Evolutionary conservation across 2,113 vertebrate species (phyloP).

Genomic region (Numenius arquata): DNA sequence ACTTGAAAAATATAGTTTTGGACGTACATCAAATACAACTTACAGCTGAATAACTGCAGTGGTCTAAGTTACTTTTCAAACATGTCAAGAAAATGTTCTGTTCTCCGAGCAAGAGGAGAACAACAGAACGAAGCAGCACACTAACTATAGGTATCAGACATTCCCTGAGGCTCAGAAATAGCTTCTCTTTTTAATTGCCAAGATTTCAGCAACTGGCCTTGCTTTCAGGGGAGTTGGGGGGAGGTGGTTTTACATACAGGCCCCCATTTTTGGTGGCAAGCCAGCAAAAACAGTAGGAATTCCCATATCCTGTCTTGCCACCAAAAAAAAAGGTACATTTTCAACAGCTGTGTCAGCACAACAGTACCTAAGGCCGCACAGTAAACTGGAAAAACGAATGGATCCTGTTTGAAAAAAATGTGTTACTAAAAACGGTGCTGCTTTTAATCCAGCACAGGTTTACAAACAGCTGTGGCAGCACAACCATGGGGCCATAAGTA

Average conservation of each 20-base stretch:
- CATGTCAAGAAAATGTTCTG: constrained; percentile 57
- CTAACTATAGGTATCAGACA: background rate
- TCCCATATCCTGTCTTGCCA: constrained; percentile 3
- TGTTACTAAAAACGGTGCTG: background rate
- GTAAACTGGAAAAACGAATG: background rate
- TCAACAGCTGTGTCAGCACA: constrained; percentile 24
- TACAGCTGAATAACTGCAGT: constrained; percentile 29
- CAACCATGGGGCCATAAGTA: background rate
- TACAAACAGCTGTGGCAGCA: constrained; percentile 15
- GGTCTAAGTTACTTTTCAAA: constrained; percentile 30
- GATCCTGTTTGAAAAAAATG: background rate
- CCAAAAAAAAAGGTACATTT: background rate
- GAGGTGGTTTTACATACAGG: background rate
- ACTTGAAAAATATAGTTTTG: constrained; percentile 56
- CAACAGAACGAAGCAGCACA: background rate
- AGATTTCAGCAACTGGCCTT: background rate
- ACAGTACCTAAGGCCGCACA: background rate
- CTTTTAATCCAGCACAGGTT: background rate
- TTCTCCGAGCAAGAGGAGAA: constrained; percentile 17
- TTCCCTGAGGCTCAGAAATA: constrained; percentile 27
- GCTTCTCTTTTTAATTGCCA: background rate
- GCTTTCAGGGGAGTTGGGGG: background rate
- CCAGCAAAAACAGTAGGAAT: constrained; percentile 38
- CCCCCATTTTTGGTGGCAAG: background rate
- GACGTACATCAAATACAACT: constrained; percentile 49